A percentile compares a stretch with the other conserved stretches of the same genome.
phyloP scores from a whole-genome alignment of 2,888 invertebrate genomes.

The Nemotelus pantherinus region DNA sequence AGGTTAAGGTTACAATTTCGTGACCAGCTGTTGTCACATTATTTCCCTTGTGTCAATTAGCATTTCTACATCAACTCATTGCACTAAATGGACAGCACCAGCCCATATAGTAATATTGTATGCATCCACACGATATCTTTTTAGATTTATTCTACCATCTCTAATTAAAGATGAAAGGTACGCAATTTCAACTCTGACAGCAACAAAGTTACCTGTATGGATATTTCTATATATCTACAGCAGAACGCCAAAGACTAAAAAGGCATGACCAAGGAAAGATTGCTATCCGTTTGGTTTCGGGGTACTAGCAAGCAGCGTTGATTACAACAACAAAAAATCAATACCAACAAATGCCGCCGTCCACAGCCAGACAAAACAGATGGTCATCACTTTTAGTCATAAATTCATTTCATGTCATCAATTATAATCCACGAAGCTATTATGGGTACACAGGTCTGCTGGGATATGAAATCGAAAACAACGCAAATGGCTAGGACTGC shows the following conservation, averaged over 20 bases:
- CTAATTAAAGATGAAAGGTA: constrained; percentile 23
- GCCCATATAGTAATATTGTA: no score
- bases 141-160: background rate
- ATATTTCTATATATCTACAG: background rate
- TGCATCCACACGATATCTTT: no score
- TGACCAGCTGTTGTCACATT: no score
- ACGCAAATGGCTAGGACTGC: background rate
- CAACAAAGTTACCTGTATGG: background rate
- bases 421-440: background rate
- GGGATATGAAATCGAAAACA: background rate
- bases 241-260: background rate
- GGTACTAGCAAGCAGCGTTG: background rate
- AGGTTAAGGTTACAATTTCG: no score
- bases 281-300: background rate
- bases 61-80: no score
- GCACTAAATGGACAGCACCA: no score
- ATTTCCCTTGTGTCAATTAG: no score
- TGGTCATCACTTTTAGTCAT: constrained; percentile 27
- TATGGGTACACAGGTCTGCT: background rate
- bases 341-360: background rate
- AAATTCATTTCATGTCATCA: constrained; percentile 24
- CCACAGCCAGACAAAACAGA: constrained; percentile 17
- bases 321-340: background rate
- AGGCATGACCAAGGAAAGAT: background rate
- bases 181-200: background rate